Evolutionary conservation across 2,113 vertebrate species (phyloP).

Genomic region (Heterotilapia buettikoferi): DNA sequence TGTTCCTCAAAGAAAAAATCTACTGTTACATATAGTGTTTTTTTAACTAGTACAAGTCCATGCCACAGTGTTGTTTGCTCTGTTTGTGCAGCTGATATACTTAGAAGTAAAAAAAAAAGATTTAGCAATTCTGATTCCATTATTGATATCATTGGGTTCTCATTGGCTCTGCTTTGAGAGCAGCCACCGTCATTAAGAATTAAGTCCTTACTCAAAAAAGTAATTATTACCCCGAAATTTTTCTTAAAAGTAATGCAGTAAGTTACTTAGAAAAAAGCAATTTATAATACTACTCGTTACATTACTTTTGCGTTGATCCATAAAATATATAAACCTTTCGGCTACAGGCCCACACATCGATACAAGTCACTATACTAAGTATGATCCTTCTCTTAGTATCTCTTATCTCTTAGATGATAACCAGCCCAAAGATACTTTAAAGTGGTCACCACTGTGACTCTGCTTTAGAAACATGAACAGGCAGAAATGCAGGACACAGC

Average conservation of each 20-base stretch:
- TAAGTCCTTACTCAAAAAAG: not conserved
- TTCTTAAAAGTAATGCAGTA: not conserved
- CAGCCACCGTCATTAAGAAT: not conserved
- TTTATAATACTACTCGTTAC: not conserved
- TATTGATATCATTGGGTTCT: not conserved
- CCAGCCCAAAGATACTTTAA: not conserved
- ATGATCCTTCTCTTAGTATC: not conserved
- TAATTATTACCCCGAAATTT: not conserved
- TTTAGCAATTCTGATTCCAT: not conserved
- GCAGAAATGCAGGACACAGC: not conserved
- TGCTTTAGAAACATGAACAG: not conserved
- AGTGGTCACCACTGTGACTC: not conserved
- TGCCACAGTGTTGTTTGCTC: not conserved
- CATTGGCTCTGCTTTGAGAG: not conserved
- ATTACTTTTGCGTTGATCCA: not conserved
- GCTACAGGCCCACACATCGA: not conserved
- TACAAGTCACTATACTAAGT: not conserved
- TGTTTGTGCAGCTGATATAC: not conserved
- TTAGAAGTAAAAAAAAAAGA: not conserved
- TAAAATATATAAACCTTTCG: not conserved
- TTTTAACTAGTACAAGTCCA: not conserved
- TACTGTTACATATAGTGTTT: not conserved
- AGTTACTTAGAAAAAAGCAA: not conserved
- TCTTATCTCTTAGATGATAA: not conserved
- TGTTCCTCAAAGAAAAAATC: not conserved